phyloP scores from a whole-genome alignment of 2,888 invertebrate genomes.

The Pseudeuparius sepicola region DNA sequence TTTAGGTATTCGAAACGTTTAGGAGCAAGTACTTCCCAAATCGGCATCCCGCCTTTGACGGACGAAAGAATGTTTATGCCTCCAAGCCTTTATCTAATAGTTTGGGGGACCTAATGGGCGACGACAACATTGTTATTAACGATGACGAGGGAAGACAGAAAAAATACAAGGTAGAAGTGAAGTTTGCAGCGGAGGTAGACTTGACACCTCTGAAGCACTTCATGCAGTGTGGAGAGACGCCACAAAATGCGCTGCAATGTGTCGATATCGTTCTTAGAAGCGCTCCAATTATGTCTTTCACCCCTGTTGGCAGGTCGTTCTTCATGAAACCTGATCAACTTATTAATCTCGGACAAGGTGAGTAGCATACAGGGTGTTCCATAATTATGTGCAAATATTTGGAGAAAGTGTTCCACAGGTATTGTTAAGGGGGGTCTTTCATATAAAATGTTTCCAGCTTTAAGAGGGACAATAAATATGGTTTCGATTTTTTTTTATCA shows the following conservation, averaged over 20 bases:
- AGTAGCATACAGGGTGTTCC: constrained; percentile 4
- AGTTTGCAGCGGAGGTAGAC: constrained; percentile 47
- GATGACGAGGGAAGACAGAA: constrained; percentile 20
- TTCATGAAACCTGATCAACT: constrained; percentile 32
- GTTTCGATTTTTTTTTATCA: no score
- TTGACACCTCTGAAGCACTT: constrained; percentile 27
- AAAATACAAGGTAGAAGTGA: constrained; percentile 39
- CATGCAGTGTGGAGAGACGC: constrained; percentile 30
- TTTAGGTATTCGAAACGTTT: no score
- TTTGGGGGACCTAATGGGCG: constrained; percentile 28
- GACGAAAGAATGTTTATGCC: constrained; percentile 56
- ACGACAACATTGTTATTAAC: constrained; percentile 10
- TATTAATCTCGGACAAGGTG: constrained; percentile 51
- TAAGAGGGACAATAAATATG: no score
- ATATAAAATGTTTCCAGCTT: no score
- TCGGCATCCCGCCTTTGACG: constrained; percentile 59
- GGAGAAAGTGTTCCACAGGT: no score
- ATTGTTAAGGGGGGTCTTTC: no score
- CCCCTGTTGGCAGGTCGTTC: constrained; percentile 28
- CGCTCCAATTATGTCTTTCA: constrained; percentile 41
- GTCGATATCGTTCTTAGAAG: constrained; percentile 73
- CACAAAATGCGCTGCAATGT: constrained; percentile 61
- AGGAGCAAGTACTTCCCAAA: constrained; percentile 39
- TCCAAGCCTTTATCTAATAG: constrained; percentile 37
- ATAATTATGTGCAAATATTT: neutral